Evolutionary conservation across 1,140 invertebrate genomes (phyloP).

Genomic region (Halictus rubicundus): DNA sequence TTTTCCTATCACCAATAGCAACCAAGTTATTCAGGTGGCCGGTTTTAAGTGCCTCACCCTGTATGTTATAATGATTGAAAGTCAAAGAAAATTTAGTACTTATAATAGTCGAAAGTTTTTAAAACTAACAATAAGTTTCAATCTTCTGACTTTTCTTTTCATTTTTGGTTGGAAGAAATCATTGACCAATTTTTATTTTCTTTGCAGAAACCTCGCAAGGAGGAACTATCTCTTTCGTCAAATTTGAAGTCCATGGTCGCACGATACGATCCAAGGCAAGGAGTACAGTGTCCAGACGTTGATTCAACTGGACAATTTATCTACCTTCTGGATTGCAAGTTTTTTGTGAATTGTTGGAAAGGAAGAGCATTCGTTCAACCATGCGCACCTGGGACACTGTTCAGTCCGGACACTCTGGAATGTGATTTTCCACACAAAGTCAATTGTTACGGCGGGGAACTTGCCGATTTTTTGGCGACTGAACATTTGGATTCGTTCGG

Average conservation of each 20-base stretch:
- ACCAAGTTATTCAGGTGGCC: too few species aligned
- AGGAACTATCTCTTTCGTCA: slow-evolving; percentile 46
- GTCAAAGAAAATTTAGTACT: too few species aligned
- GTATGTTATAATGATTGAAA: too few species aligned
- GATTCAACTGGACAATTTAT: slow-evolving; percentile 82
- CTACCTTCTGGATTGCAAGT: slow-evolving; percentile 84
- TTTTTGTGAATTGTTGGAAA: slow-evolving; percentile 86
- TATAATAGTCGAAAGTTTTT: too few species aligned
- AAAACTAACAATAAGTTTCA: too few species aligned
- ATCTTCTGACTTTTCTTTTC: too few species aligned
- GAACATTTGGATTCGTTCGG: slow-evolving; percentile 30
- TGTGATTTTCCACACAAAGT: slow-evolving; percentile 86
- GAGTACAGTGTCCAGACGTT: slow-evolving; percentile 79
- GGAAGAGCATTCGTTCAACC: slow-evolving; percentile 82
- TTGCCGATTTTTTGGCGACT: slow-evolving; percentile 6
- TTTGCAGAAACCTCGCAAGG: slow-evolving; percentile 66
- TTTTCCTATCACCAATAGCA: too few species aligned
- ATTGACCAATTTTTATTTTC: slow-evolving; percentile 1
- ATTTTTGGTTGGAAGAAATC: too few species aligned
- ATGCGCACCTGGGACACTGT: slow-evolving; percentile 85
- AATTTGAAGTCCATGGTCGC: slow-evolving; percentile 59
- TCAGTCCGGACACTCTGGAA: slow-evolving; percentile 83
- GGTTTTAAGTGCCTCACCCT: too few species aligned
- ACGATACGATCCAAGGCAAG: slow-evolving; percentile 58
- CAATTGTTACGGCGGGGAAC: slow-evolving; percentile 79